Conservation (phyloP, 30 jellyfish, hydroid and myxozoan genomes). For the Aurelia aurita complex sp. Pacific region DNA sequence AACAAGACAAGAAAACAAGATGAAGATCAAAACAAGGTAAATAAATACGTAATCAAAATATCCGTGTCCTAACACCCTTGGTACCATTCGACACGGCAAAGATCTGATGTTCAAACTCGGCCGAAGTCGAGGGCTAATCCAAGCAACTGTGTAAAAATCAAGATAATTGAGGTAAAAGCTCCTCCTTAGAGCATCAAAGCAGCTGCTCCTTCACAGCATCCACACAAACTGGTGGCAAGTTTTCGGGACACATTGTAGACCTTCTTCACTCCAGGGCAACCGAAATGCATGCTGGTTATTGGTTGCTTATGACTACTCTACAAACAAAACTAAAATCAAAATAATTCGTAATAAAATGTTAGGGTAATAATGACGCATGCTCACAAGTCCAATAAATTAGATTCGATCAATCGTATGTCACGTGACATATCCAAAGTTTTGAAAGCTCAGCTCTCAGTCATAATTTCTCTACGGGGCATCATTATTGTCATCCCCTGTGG, state of each 20-base stretch:
- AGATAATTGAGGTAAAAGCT: too few species aligned
- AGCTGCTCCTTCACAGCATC: too few species aligned
- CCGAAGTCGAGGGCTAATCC: too few species aligned
- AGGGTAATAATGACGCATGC: neutral
- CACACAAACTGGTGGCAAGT: too few species aligned
- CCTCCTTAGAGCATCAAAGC: too few species aligned
- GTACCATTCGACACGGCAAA: too few species aligned
- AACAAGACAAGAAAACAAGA: too few species aligned
- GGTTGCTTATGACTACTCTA: neutral
- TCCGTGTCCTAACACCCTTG: too few species aligned
- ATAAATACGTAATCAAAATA: too few species aligned
- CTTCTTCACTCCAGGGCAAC: neutral
- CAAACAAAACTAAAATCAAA: neutral
- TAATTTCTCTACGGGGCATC: conserved; percentile 44
- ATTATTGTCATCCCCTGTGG: conserved; percentile 53
- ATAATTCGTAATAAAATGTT: neutral
- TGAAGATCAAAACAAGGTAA: too few species aligned
- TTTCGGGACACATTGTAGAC: neutral
- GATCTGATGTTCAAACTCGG: too few species aligned
- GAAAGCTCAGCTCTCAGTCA: conserved; percentile 73
- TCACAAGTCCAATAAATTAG: conserved; percentile 40
- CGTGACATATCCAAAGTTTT: conserved; percentile 29
- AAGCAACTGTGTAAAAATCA: too few species aligned
- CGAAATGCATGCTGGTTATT: conserved; percentile 15
- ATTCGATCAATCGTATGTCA: conserved; percentile 47